phyloP scores from a whole-genome alignment of 35 echinoderm and acorn worm genomes.

The Lytechinus pictus region DNA sequence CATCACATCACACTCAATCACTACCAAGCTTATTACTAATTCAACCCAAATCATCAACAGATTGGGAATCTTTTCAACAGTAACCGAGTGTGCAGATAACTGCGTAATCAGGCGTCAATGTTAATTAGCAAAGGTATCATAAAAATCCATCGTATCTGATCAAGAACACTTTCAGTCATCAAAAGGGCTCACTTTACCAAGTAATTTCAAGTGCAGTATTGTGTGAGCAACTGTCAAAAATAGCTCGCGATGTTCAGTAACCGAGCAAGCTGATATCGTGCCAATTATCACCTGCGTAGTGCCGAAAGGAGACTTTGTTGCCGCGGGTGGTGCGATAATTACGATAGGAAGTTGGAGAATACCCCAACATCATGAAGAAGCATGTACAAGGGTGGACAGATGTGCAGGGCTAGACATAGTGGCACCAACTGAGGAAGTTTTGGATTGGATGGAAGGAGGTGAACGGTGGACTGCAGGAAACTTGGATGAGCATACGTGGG shows the following conservation, averaged over 20 bases:
- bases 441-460: neutral
- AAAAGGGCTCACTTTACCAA: neutral
- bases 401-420: neutral
- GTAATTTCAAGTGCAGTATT: neutral
- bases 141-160: neutral
- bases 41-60: neutral
- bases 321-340: slow-evolving; percentile 21
- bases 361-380: neutral
- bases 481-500: neutral
- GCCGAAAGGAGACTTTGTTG: neutral
- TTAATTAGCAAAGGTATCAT: slow-evolving; percentile 1
- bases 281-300: slow-evolving; percentile 29
- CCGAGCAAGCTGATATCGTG: neutral
- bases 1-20: neutral
- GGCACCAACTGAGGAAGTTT: slow-evolving; percentile 44
- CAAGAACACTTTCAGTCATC: neutral
- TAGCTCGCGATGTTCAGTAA: neutral
- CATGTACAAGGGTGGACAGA: neutral
- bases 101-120: slow-evolving; percentile 17
- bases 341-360: slow-evolving; percentile 9
- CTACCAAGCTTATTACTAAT: neutral
- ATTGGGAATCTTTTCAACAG: neutral
- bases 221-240: slow-evolving; percentile 17
- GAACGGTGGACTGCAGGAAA: neutral
- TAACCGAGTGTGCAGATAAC: neutral